These are phyloP conservation scores for Mionectes olivaceus DNA, from an alignment of 2,797 vertebrate species.

Conservation along the genomic window DNA sequence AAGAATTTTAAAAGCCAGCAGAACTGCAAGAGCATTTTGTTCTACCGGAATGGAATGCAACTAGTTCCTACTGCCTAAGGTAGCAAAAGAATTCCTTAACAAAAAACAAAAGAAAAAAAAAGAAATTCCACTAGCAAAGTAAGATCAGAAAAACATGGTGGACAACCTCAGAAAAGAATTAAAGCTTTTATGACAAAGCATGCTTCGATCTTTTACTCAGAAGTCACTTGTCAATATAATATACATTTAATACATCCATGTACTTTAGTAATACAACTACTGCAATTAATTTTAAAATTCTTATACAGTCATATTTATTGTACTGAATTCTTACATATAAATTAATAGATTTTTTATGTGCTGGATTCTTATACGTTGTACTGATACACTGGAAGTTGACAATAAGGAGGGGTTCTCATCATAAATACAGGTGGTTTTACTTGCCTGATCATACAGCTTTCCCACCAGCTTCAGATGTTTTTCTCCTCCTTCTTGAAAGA, in stretches of 20 bases:
- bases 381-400: neutral
- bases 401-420: neutral
- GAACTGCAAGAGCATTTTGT: neutral
- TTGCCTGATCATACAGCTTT: slow-evolving; percentile 97
- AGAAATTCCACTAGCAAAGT: neutral
- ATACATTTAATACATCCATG: neutral
- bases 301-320: neutral
- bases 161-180: neutral
- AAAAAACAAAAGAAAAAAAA: neutral
- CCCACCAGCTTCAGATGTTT: slow-evolving; percentile 98
- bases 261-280: neutral
- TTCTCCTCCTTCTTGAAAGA: slow-evolving; percentile 97
- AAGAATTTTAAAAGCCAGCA: neutral
- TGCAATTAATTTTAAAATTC: neutral
- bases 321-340: neutral
- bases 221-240: neutral
- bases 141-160: neutral
- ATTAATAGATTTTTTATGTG: neutral
- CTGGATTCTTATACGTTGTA: neutral
- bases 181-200: neutral
- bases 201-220: neutral
- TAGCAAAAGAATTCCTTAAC: neutral
- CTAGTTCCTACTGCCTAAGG: neutral
- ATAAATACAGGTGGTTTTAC: slow-evolving; percentile 19
- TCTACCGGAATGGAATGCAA: neutral